Base-by-base conservation (phyloP, 1,140 invertebrate species). In the Chrysoperla carnea region DNA sequence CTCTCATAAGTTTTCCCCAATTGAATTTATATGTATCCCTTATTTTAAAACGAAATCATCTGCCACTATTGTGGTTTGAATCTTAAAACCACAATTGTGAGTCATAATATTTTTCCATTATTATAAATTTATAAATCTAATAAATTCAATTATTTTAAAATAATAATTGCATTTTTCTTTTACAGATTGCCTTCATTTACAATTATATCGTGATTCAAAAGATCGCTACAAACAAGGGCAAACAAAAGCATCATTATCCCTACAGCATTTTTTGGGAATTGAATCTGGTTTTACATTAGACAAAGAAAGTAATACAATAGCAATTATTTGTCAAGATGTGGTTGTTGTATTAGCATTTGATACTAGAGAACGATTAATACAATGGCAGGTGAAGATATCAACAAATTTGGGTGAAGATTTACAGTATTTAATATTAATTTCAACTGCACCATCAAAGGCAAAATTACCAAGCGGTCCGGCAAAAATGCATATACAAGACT, bases 251-350 rank as follows among this genome's bases (percentile, higher is more conserved):
- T 85, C 82, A 8, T 70, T 89, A 37, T 84, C 84, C 6, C 70
- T 90, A 37, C 79, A 89, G 57, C 81, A 85, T 52, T 89, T 88
- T 61, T 73, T 87, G 27, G 86, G 83, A 8, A 72, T 89, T 42
- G 82, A 89, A 59, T 80, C 82, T 36, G 88, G 85, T 23, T 89
- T 92, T 59, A 86, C 82, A 0, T 64, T 90, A 42, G 88, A 92
- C 61, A 91, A 90, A 59, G 88, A 94, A 63, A 82, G 81, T 4
- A 84, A 91, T 59, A 91, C 88, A 1, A 75, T 93, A 50, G 85
- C 86, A 8, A 82, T 93, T 46, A 78, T 93, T 44, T 93, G 89
- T 55, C 81, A 87, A 58, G 87, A 91, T 52, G 75, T 88, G n/a
- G 81, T 77, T 11, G 81, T 87, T 3, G 77, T 91, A 1, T 63